These are phyloP conservation scores for Agrenia bidenticulata DNA, from an alignment of 2,888 invertebrate genomes.

Conservation along the genomic window DNA sequence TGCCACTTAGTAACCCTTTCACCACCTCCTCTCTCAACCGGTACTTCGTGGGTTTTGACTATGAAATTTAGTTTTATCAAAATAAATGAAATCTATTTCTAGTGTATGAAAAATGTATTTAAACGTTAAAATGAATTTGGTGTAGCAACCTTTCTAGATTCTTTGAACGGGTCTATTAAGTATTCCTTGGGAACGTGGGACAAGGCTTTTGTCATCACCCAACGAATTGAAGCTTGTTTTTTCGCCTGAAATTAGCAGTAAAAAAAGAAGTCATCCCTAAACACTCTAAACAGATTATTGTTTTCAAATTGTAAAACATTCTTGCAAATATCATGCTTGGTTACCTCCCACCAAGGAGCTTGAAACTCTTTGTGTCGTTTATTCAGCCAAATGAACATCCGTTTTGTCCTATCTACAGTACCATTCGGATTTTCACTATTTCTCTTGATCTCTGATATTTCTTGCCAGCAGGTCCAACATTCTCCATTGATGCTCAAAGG, in stretches of 20 bases:
- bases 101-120: background rate
- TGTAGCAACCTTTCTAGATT: conserved; percentile 44
- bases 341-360: conserved; percentile 53
- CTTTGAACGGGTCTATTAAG: conserved; percentile 47
- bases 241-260: conserved; percentile 36
- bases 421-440: conserved; percentile 42
- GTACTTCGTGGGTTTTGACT: conserved; percentile 36
- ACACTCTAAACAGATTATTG: too few relatives aligned
- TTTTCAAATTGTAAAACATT: too few relatives aligned
- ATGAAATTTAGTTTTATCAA: background rate
- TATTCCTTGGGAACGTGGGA: conserved; percentile 44
- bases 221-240: conserved; percentile 50
- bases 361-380: conserved; percentile 49
- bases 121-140: background rate
- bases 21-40: conserved; percentile 48
- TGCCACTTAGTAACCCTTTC: conserved; percentile 46
- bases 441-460: conserved; percentile 45
- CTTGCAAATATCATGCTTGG: background rate
- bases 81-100: background rate
- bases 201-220: conserved; percentile 48
- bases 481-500: conserved; percentile 44
- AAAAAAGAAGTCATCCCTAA: too few relatives aligned
- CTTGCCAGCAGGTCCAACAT: conserved; percentile 51
- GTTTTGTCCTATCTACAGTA: conserved; percentile 49
- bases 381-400: conserved; percentile 53